A percentile compares a stretch with the other conserved stretches of the same genome.
Evolutionary conservation across 2,888 invertebrate genomes (phyloP).

Genomic region (Emmelina monodactyla): DNA sequence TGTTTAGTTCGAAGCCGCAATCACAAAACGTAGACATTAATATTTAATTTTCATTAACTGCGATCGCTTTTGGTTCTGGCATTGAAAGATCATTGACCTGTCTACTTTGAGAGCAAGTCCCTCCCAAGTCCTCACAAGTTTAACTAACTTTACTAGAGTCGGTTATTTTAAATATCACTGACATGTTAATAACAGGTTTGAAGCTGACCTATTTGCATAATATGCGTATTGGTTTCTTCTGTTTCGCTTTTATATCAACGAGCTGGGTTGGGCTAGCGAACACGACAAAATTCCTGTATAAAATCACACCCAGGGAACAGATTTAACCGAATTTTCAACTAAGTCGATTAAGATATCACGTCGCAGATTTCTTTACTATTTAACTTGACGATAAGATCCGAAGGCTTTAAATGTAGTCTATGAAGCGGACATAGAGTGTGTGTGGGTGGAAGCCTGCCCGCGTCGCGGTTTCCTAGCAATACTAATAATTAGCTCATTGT

Average conservation of each 20-base stretch:
- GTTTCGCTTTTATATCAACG: no score
- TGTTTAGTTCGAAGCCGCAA: no score
- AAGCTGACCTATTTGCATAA: slow-evolving; percentile 1
- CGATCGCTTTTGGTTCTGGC: slow-evolving; percentile 39
- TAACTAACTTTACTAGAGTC: not conserved
- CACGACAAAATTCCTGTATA: no score
- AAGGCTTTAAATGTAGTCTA: slow-evolving; percentile 34
- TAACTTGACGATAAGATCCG: slow-evolving; percentile 39
- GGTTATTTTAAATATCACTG: not conserved
- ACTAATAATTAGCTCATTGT: slow-evolving; percentile 66
- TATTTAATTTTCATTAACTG: slow-evolving; percentile 37
- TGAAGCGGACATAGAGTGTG: slow-evolving; percentile 57
- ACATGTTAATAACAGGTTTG: not conserved
- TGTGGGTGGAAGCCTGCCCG: slow-evolving; percentile 54
- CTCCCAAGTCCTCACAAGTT: slow-evolving; percentile 19
- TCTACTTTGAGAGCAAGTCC: slow-evolving; percentile 15
- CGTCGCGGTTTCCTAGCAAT: slow-evolving; percentile 48
- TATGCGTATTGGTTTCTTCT: no score
- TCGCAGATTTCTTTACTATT: no score
- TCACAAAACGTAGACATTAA: slow-evolving; percentile 1
- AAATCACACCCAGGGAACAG: no score
- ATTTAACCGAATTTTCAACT: no score
- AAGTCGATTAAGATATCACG: no score
- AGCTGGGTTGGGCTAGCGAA: no score
- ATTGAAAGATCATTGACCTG: slow-evolving; percentile 59